A percentile compares a stretch with the other conserved stretches of the same genome.
phyloP scores from a whole-genome alignment of 2,797 vertebrate genomes.

The Geotrypetes seraphini region DNA sequence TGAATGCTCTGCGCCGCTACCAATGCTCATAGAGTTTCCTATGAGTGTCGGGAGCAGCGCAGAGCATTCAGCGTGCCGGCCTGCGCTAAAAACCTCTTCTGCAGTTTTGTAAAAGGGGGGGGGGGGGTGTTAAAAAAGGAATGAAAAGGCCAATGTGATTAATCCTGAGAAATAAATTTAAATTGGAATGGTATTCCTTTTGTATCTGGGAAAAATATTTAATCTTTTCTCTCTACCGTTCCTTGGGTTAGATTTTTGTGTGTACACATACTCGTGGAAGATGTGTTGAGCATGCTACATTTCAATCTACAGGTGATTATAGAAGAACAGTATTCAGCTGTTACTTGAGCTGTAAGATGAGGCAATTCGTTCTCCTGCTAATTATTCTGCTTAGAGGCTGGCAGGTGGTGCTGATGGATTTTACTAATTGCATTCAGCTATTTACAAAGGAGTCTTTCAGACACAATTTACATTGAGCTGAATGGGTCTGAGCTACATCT shows the following conservation, averaged over 20 bases:
- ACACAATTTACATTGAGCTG: slow-evolving; percentile 1
- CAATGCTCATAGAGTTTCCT: too few species aligned
- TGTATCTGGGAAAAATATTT: slow-evolving; percentile 13
- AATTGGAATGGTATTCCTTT: slow-evolving; percentile 14
- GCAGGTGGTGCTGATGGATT: not conserved
- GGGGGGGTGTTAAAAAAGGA: too few species aligned
- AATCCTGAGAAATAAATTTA: slow-evolving; percentile 12
- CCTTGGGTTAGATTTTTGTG: not conserved
- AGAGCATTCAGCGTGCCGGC: too few species aligned
- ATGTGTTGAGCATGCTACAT: not conserved
- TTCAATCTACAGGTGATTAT: too few species aligned
- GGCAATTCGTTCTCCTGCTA: slow-evolving; percentile 1
- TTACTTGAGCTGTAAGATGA: too few species aligned
- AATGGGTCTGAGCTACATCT: not conserved
- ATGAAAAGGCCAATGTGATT: slow-evolving; percentile 25
- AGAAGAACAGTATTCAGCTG: too few species aligned
- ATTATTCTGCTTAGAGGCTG: slow-evolving; percentile 5
- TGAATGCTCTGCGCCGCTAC: too few species aligned
- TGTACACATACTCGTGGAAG: not conserved
- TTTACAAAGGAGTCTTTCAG: slow-evolving; percentile 1
- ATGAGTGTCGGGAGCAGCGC: too few species aligned
- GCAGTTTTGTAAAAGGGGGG: too few species aligned
- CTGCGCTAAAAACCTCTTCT: too few species aligned
- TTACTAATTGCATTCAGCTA: not conserved
- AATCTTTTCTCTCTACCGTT: not conserved